These are phyloP conservation scores for Gephyroberyx darwinii DNA, from an alignment of 2,797 vertebrate genomes.

Conservation along the genomic window DNA sequence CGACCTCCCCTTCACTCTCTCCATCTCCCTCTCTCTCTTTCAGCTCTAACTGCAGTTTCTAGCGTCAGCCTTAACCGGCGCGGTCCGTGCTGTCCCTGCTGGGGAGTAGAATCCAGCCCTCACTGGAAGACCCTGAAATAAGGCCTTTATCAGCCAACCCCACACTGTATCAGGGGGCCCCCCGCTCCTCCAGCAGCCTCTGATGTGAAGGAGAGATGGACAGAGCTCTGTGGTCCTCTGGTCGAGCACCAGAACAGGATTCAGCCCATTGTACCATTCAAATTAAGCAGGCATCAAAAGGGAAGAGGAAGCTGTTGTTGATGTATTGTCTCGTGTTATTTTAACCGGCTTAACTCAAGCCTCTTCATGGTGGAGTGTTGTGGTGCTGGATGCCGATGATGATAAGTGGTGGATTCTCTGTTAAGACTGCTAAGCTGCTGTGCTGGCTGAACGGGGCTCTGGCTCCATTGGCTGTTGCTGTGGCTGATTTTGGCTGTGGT, in stretches of 20 bases:
- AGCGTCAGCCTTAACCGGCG: constrained; percentile 75
- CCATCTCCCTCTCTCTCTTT: constrained; percentile 41
- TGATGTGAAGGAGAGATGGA: constrained; percentile 86
- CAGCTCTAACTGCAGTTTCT: constrained; percentile 72
- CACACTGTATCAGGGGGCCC: constrained; percentile 85
- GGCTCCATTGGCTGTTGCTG: constrained; percentile 69
- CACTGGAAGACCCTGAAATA: constrained; percentile 85
- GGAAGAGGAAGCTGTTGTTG: constrained; percentile 81
- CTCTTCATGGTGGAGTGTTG: constrained; percentile 84
- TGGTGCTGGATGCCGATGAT: constrained; percentile 81
- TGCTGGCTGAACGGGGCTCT: constrained; percentile 77
- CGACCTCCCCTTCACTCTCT: constrained; percentile 52
- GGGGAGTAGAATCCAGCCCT: constrained; percentile 80
- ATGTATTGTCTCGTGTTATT: constrained; percentile 83
- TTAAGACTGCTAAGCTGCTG: constrained; percentile 83
- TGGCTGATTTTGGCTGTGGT: constrained; percentile 77
- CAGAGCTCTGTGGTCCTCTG: constrained; percentile 82
- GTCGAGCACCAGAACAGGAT: constrained; percentile 85
- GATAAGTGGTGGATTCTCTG: constrained; percentile 84
- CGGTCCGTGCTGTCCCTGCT: constrained; percentile 73
- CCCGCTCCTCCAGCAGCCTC: constrained; percentile 80
- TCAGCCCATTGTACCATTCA: constrained; percentile 83
- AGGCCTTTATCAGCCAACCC: constrained; percentile 86
- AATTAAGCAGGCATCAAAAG: constrained; percentile 86
- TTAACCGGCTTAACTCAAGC: constrained; percentile 85